Base-by-base conservation (phyloP, 1,140 invertebrate species). In the Panulirus ornatus region DNA sequence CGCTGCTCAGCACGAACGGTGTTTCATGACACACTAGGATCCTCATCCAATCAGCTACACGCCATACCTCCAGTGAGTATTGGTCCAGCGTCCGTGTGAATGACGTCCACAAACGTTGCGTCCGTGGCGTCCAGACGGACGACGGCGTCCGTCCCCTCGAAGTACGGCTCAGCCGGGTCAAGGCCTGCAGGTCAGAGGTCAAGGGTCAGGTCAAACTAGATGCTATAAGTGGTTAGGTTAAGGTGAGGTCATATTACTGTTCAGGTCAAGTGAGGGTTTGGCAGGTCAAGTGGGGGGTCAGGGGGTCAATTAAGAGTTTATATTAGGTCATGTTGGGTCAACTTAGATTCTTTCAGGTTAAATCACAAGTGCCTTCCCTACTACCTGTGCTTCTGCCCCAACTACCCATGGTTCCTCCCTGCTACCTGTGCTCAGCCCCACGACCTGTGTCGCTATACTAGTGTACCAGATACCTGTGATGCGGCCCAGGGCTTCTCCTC, bases 111-210 rank as follows among this genome's bases (percentile, higher is more conserved):
- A 93, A 96, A 98, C 58, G 96, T 94, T 0, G 97, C 97, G 93
- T 99, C 98, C 11, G 95, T 95, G 16, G 96, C 95, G 93, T 99
- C 98, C 19, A 99, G 94, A 0, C 97, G 95, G 0, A 98, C 97
- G 91, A 97, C 95, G 3, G 96, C 95, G 71, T 96, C 95, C 0
- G 97, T 96, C 88, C 97, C 96, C 91, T 97, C 96, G 94, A 99
- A 99, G 93, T 98, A 96, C 0, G 98, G 98, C 87, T 97, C 97
- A 0, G 98, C 98, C 0, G 98, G 98, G 94, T 99, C 98, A 91
- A 99, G 92, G 2, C 97, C 98, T 88, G 78, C 14, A 54, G 6
- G 76, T 6, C 6, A 9, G n/a, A n/a, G 40, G 73, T 71, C n/a
- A 38, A 30, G 1, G n/a, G 47, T 51, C n/a, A 34, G 5, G 54